Conservation (phyloP, 2,113 vertebrate genomes). For the Murina feae region DNA sequence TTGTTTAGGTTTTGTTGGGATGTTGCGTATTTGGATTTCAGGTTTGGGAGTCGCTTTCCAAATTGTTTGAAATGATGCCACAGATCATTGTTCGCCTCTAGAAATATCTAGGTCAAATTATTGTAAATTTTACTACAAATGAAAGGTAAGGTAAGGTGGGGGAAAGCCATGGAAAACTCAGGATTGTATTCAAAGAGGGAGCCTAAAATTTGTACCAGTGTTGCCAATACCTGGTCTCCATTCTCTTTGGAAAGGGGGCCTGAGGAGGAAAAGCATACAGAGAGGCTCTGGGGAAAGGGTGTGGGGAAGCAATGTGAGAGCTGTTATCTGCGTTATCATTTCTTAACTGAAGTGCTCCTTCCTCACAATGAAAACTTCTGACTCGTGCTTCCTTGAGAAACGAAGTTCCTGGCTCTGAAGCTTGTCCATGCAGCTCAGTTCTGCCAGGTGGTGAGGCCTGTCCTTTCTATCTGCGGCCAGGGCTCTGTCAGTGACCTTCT, state of each 20-base stretch:
- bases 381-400: not conserved
- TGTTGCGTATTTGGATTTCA: not conserved
- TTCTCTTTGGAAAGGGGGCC: not conserved
- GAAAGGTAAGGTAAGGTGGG: not conserved
- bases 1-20: not conserved
- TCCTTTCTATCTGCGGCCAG: not conserved
- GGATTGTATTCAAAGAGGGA: not conserved
- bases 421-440: not conserved
- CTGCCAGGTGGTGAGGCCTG: not conserved
- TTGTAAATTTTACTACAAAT: not conserved
- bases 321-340: not conserved
- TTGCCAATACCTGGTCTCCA: not conserved
- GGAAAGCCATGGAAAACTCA: not conserved
- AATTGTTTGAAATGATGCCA: not conserved
- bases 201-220: not conserved
- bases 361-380: not conserved
- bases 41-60: not conserved
- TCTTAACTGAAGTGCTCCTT: not conserved
- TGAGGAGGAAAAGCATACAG: not conserved
- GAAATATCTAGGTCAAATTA: not conserved
- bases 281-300: not conserved
- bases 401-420: not conserved
- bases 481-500: not conserved
- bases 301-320: not conserved
- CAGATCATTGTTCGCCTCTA: not conserved